Evolutionary conservation across 2,888 invertebrate genomes (phyloP).

Genomic region (Blastobasis lacticolella): DNA sequence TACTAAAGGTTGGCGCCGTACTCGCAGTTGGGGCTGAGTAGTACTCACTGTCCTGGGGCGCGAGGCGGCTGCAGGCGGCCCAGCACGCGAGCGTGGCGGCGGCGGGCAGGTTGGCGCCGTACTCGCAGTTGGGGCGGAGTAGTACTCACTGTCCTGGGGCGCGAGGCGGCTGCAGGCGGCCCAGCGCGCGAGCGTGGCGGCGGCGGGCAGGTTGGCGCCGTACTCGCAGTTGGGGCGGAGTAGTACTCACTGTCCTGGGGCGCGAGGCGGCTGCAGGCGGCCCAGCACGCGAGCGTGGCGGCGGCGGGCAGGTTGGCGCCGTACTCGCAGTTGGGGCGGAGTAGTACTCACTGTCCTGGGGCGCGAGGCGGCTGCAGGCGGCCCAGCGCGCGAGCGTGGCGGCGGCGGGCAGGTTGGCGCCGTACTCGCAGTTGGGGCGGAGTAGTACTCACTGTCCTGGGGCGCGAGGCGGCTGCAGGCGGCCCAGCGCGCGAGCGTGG

Average conservation of each 20-base stretch:
- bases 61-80: constrained; percentile 84
- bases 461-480: constrained; percentile 78
- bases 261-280: constrained; percentile 79
- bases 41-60: constrained; percentile 45
- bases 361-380: constrained; percentile 77
- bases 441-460: too few relatives aligned
- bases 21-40: too few relatives aligned
- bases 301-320: constrained; percentile 97
- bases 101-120: constrained; percentile 97
- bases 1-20: too few relatives aligned
- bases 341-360: too few relatives aligned
- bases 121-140: constrained; percentile 98
- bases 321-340: constrained; percentile 77
- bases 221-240: constrained; percentile 99
- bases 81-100: constrained; percentile 96
- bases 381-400: constrained; percentile 98
- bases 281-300: constrained; percentile 97
- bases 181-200: constrained; percentile 97
- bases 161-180: constrained; percentile 81
- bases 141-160: constrained; percentile 79
- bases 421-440: constrained; percentile 99
- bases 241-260: constrained; percentile 94
- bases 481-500: constrained; percentile 97
- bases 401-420: constrained; percentile 96
- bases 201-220: constrained; percentile 96